These are phyloP conservation scores for Alauda arvensis DNA, from an alignment of 2,797 vertebrate species.

Conservation along the genomic window DNA sequence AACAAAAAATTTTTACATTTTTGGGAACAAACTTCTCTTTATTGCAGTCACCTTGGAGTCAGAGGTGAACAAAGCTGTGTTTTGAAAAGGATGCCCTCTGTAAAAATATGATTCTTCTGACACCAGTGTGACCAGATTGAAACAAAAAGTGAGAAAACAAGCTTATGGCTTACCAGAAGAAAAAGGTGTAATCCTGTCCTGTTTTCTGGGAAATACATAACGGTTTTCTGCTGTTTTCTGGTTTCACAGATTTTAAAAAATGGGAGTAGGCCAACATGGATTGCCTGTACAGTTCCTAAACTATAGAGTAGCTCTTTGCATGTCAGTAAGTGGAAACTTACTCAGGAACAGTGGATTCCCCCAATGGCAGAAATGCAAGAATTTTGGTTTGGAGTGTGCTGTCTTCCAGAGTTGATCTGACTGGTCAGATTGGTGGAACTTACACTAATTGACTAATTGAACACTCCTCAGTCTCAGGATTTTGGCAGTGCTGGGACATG, in stretches of 20 bases:
- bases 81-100: not conserved
- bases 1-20: not conserved
- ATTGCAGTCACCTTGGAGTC: not conserved
- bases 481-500: not conserved
- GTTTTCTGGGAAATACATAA: accelerated
- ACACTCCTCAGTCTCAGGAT: not conserved
- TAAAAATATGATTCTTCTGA: not conserved
- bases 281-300: not conserved
- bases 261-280: not conserved
- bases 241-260: not conserved
- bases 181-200: not conserved
- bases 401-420: not conserved
- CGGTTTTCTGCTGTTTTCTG: not conserved
- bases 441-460: not conserved
- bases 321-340: not conserved
- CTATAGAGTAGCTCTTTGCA: not conserved
- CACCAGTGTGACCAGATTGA: not conserved
- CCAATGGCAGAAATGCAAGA: not conserved
- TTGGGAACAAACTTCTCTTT: not conserved
- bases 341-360: not conserved
- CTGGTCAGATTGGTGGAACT: not conserved
- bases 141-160: not conserved
- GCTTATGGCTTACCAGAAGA: not conserved
- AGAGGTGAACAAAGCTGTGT: not conserved
- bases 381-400: not conserved